Percentiles rank a stretch among this genome's conserved stretches.
phyloP scores from a whole-genome alignment of 2,113 vertebrate genomes.

The Oceanites oceanicus region DNA sequence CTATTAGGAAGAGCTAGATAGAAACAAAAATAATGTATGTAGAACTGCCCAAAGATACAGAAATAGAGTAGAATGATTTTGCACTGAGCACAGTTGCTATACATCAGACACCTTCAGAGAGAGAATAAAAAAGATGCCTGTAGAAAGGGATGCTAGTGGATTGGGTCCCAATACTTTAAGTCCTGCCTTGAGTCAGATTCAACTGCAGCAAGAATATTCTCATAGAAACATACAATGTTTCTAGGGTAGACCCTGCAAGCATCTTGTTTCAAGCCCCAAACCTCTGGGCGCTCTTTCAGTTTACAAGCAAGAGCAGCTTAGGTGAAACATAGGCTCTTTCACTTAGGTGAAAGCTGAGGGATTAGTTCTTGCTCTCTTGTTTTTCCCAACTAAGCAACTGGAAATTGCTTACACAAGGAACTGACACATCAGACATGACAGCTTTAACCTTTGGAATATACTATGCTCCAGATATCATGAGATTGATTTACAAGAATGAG shows the following conservation, averaged over 20 bases:
- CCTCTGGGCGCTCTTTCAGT: neutral
- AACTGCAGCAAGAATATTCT: neutral
- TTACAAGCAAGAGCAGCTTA: neutral
- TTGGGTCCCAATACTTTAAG: neutral
- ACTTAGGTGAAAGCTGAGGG: neutral
- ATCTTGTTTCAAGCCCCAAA: neutral
- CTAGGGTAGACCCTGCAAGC: neutral
- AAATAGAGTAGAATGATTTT: neutral
- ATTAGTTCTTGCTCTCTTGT: neutral
- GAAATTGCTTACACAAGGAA: slow-evolving; percentile 7
- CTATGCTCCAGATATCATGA: neutral
- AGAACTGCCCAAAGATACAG: neutral
- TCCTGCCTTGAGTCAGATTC: neutral
- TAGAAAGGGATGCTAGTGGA: neutral
- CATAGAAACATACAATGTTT: neutral
- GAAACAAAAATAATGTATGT: neutral
- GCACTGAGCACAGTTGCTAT: neutral
- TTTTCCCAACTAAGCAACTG: neutral
- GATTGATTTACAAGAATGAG: neutral
- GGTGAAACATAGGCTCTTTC: neutral
- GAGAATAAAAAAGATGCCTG: neutral
- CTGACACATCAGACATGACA: neutral
- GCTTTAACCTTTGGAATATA: slow-evolving; percentile 9
- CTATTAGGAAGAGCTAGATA: slow-evolving; percentile 29
- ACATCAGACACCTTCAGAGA: neutral